These are phyloP conservation scores for Gadus chalcogrammus DNA, from an alignment of 2,113 vertebrate species.

Conservation along the genomic window DNA sequence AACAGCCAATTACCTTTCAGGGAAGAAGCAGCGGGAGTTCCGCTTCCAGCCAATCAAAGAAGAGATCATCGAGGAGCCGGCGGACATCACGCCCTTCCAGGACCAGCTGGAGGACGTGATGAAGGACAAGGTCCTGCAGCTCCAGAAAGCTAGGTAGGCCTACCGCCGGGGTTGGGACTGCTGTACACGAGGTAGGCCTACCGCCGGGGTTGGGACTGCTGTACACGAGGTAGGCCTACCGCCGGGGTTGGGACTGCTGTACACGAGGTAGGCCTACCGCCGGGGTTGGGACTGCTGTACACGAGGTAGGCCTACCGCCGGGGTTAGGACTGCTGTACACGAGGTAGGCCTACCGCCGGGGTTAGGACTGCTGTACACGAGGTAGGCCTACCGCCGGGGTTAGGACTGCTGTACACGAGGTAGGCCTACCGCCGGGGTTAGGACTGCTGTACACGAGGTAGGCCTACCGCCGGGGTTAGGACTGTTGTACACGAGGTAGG, in stretches of 20 bases:
- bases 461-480: too few species aligned
- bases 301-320: too few species aligned
- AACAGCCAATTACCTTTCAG: slow-evolving; percentile 40
- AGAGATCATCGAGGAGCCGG: slow-evolving; percentile 85
- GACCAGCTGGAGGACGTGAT: slow-evolving; percentile 93
- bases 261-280: too few species aligned
- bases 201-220: too few species aligned
- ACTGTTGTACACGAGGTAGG: too few species aligned
- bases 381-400: not conserved
- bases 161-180: not conserved
- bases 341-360: too few species aligned
- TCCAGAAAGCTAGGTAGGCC: slow-evolving; percentile 90
- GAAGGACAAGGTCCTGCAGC: slow-evolving; percentile 88
- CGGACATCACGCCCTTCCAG: slow-evolving; percentile 91
- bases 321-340: too few species aligned
- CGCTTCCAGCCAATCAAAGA: slow-evolving; percentile 95
- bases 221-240: too few species aligned
- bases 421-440: not conserved
- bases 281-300: too few species aligned
- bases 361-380: too few species aligned
- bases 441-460: too few species aligned
- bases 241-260: too few species aligned
- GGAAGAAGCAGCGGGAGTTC: slow-evolving; percentile 95
- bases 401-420: not conserved
- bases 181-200: not conserved